These are phyloP conservation scores for Epistrophella euchroma DNA, from an alignment of 2,888 invertebrate genomes.

Conservation along the genomic window DNA sequence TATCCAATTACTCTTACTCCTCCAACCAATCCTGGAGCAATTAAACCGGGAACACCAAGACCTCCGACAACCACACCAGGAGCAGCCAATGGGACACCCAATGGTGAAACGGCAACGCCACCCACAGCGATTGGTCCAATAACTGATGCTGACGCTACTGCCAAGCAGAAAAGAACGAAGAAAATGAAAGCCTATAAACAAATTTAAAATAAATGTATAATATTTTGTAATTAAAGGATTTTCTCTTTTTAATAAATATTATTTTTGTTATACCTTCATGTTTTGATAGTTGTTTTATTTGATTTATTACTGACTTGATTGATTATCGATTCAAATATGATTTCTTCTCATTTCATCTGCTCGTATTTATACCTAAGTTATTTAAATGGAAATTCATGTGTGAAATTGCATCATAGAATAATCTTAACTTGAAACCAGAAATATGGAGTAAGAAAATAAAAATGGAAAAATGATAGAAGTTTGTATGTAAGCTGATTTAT, in stretches of 20 bases:
- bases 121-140: constrained; percentile 65
- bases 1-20: constrained; percentile 66
- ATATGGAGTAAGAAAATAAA: background rate
- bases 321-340: constrained; percentile 60
- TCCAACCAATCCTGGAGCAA: constrained; percentile 51
- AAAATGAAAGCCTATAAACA: constrained; percentile 63
- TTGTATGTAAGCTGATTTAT: background rate
- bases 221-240: background rate
- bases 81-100: constrained; percentile 53
- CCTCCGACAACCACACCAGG: constrained; percentile 65
- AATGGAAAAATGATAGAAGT: background rate
- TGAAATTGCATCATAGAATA: constrained; percentile 53
- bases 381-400: constrained; percentile 33
- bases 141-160: constrained; percentile 67
- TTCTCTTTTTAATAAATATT: background rate
- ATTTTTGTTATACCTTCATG: constrained; percentile 52
- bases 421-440: background rate
- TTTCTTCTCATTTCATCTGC: constrained; percentile 28
- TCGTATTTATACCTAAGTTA: constrained; percentile 40
- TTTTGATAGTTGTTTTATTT: constrained; percentile 22
- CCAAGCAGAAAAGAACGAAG: constrained; percentile 73
- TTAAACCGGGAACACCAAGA: constrained; percentile 57
- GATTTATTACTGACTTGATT: constrained; percentile 51
- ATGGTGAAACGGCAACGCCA: constrained; percentile 49
- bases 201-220: background rate